Percentiles rank a stretch among this genome's conserved stretches.
These are phyloP conservation scores for Spea hammondii DNA, from an alignment of 2,797 vertebrate species.

Conservation along the genomic window DNA sequence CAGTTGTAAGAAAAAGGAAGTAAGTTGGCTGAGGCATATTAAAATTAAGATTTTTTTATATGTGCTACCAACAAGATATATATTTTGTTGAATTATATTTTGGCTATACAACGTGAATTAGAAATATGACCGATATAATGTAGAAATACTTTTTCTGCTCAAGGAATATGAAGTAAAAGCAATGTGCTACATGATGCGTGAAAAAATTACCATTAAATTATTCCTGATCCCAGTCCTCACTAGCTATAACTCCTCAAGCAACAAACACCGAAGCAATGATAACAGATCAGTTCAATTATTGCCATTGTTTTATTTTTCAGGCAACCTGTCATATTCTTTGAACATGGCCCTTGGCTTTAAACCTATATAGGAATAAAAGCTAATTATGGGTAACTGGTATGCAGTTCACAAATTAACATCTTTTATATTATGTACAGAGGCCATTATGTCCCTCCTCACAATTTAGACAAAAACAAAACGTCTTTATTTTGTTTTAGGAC, in stretches of 20 bases:
- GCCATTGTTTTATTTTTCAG: background rate
- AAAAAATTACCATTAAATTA: conserved; percentile 5
- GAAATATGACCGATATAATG: background rate
- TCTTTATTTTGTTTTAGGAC: no score
- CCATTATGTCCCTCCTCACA: no score
- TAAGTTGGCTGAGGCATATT: no score
- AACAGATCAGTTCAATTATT: background rate
- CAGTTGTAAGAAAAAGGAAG: no score
- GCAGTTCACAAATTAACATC: no score
- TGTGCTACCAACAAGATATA: background rate
- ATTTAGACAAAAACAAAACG: no score
- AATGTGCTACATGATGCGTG: conserved; percentile 2
- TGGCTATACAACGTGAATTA: background rate
- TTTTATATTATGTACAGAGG: no score
- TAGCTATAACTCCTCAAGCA: background rate
- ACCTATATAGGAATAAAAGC: no score
- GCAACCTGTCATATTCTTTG: background rate
- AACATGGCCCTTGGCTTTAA: background rate
- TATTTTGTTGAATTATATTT: background rate
- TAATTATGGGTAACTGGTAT: no score
- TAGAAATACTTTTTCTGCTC: background rate
- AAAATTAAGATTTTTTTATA: no score
- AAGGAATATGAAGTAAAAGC: conserved; percentile 1
- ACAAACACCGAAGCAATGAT: conserved; percentile 1
- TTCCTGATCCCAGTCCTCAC: background rate